Conservation (phyloP, 2,113 vertebrate genomes). For the Vidua macroura region DNA sequence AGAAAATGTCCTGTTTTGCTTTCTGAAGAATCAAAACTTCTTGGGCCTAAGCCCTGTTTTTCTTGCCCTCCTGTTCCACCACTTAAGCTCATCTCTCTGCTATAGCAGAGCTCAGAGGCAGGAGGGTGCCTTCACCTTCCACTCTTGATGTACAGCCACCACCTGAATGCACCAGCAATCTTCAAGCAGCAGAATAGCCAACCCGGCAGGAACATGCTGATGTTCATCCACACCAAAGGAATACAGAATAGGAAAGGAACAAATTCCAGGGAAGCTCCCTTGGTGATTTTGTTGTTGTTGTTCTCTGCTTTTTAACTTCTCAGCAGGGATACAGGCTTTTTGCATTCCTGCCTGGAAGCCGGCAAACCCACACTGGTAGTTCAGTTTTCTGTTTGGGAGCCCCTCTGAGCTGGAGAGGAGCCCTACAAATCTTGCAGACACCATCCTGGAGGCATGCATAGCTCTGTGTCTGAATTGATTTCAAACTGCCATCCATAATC, state of each 20-base stretch:
- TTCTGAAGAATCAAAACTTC: background rate
- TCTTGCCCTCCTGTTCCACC: background rate
- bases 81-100: background rate
- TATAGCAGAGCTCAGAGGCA: background rate
- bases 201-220: background rate
- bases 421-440: background rate
- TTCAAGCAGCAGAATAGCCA: background rate
- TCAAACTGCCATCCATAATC: slow-evolving; percentile 55
- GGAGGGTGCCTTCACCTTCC: background rate
- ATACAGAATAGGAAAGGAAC: background rate
- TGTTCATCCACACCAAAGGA: background rate
- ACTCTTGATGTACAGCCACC: background rate
- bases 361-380: background rate
- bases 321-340: background rate
- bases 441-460: background rate
- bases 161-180: background rate
- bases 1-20: background rate
- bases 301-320: slow-evolving; percentile 1
- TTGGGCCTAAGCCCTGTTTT: background rate
- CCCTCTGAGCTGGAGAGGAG: background rate
- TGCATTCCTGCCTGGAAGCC: background rate
- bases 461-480: slow-evolving; percentile 32
- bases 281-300: background rate
- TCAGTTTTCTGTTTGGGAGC: background rate
- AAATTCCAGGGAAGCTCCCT: background rate